These are phyloP conservation scores for Mylabris sibirica DNA, from an alignment of 2,888 invertebrate genomes.

Conservation along the genomic window DNA sequence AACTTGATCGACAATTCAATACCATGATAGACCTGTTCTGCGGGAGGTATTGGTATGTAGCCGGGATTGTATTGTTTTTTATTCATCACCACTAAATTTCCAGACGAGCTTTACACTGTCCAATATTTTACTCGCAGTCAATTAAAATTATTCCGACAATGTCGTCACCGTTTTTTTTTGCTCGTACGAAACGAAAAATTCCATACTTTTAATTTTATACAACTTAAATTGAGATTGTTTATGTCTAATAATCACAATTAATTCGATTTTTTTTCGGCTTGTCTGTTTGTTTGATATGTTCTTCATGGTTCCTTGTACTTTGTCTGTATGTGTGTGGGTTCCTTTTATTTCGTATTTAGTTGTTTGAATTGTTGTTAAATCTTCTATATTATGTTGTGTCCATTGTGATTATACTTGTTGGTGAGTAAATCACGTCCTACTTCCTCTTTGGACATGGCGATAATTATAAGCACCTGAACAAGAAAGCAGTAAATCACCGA, in stretches of 20 bases:
- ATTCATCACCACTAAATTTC: conserved; percentile 50
- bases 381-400: conserved; percentile 37
- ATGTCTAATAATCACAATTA: neutral
- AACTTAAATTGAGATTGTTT: neutral
- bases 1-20: conserved; percentile 56
- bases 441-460: conserved; percentile 42
- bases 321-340: neutral
- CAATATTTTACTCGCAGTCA: conserved; percentile 49
- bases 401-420: conserved; percentile 30
- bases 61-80: conserved; percentile 46
- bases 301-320: neutral
- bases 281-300: neutral
- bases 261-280: neutral
- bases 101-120: conserved; percentile 45
- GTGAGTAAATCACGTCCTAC: conserved; percentile 44
- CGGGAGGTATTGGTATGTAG: conserved; percentile 51
- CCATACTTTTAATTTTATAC: neutral
- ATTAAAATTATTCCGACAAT: conserved; percentile 46
- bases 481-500: conserved; percentile 38
- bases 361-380: neutral
- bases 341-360: neutral
- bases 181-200: neutral
- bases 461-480: conserved; percentile 45
- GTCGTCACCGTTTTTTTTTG: conserved; percentile 26
- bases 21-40: conserved; percentile 51